Base-by-base conservation (phyloP, 2,888 invertebrate species). In the Andrena flavipes region DNA sequence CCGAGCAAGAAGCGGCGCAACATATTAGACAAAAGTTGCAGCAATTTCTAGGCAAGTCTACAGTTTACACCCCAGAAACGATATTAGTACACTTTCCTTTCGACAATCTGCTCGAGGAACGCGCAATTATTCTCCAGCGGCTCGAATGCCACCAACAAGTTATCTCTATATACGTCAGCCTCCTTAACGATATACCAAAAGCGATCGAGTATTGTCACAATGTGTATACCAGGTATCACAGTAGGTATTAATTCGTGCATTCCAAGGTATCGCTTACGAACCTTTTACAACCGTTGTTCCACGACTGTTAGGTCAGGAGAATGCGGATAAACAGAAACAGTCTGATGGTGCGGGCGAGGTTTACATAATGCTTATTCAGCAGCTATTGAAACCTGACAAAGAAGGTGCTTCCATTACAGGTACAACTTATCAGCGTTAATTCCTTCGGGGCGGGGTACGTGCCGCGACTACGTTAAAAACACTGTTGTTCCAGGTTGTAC, bases 91-190 rank as follows among this genome's bases (percentile, higher is more conserved):
- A 98, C 91, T 98, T 99, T 88, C 99, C 99, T 0, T 96, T 96
- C 59, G 97, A 98, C 90, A 95, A 96, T 77, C 95, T 99, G 90
- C 96, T 97, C 91, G 99, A 99, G 93, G 99, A 99, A 93, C 95
- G 99, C 80, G 99, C 99, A 0, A 95, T 99, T n/a, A 97, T 99
- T 81, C 95, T 99, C 59, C 99, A 99, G 0, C 97, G 97, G 88
- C 95, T 99, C 30, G 98, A 98, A 0, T 95, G 97, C 84, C 99
- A 99, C 93, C 98, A 99, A 91, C 97, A 99, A 92, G 99, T 98
- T 0, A 94, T 99, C 64, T 96, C 97, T 0, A 98, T 99, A 91
- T 99, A 99, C 93, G 96, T 99, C 26, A 97, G 98, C 90, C 96
- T 98, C 48, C 95, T 99, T 77, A 94, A 98, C 56, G 97, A 99